Conservation (phyloP, 1,140 invertebrate species). For the Ips nitidus region DNA sequence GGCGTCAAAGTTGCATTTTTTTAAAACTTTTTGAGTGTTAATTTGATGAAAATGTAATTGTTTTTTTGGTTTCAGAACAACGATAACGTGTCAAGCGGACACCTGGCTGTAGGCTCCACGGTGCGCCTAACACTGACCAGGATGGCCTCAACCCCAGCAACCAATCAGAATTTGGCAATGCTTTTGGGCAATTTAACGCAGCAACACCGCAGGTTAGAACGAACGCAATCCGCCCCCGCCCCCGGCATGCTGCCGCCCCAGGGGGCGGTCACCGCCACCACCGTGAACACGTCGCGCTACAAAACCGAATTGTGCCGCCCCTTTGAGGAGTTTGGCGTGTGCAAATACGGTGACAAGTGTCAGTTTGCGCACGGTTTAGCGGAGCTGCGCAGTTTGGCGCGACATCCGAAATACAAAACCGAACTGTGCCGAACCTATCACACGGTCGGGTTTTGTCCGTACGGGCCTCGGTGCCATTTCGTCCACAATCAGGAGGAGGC, state of each 20-base stretch:
- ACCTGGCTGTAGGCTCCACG: constrained; percentile 45
- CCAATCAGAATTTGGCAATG: constrained; percentile 38
- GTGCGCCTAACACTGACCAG: constrained; percentile 48
- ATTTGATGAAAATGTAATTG: too few relatives aligned
- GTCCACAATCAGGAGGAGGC: constrained; percentile 95
- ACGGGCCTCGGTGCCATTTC: constrained; percentile 97
- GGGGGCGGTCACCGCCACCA: constrained; percentile 48
- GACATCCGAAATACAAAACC: constrained; percentile 99
- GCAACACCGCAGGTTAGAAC: constrained; percentile 75
- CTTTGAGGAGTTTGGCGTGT: constrained; percentile 92
- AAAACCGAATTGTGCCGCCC: constrained; percentile 98
- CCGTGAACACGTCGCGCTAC: constrained; percentile 77
- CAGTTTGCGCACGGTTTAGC: constrained; percentile 96
- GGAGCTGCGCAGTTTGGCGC: constrained; percentile 87
- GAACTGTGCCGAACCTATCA: constrained; percentile 97
- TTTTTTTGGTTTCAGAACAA: too few relatives aligned
- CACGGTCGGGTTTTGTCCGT: constrained; percentile 95
- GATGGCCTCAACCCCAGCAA: constrained; percentile 50
- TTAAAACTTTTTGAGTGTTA: too few relatives aligned
- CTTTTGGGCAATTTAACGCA: constrained; percentile 47
- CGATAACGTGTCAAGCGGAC: constrained; percentile 29
- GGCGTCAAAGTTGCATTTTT: too few relatives aligned
- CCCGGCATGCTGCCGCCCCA: constrained; percentile 42
- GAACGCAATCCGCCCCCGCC: constrained; percentile 61
- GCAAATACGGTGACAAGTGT: constrained; percentile 99